These are phyloP conservation scores for Sarcophaga variegata DNA, from an alignment of 2,888 invertebrate species.

Conservation along the genomic window DNA sequence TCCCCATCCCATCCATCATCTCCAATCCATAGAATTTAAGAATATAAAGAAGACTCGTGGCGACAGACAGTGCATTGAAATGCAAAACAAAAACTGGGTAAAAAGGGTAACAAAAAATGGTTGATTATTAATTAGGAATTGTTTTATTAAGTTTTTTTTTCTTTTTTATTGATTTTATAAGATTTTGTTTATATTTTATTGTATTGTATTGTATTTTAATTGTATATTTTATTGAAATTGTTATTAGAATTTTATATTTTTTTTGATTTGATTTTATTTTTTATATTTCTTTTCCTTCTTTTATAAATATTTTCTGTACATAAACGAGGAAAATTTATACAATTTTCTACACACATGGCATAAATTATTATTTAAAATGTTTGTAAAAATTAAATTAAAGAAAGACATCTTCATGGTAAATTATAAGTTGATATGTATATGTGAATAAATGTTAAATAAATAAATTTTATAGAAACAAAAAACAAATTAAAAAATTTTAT, in stretches of 20 bases:
- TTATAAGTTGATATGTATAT: constrained; percentile 15
- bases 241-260: background rate
- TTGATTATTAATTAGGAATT: constrained; percentile 15
- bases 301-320: constrained; percentile 29
- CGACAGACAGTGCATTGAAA: background rate
- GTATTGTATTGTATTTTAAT: background rate
- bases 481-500: background rate
- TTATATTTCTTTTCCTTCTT: background rate
- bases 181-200: constrained; percentile 15
- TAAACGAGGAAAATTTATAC: background rate
- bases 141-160: background rate
- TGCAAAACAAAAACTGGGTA: background rate
- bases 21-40: background rate
- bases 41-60: background rate
- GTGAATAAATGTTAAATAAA: constrained; percentile 25
- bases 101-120: background rate
- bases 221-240: background rate
- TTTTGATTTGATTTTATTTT: background rate
- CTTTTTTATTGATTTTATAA: constrained; percentile 34
- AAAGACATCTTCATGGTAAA: constrained; percentile 18
- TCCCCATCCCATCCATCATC: background rate
- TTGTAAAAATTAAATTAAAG: background rate
- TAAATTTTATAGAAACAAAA: constrained; percentile 4
- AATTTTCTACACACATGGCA: constrained; percentile 7
- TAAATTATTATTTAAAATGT: constrained; percentile 41